These are phyloP conservation scores for Maccullochella peelii DNA, from an alignment of 2,113 vertebrate genomes.

Conservation along the genomic window DNA sequence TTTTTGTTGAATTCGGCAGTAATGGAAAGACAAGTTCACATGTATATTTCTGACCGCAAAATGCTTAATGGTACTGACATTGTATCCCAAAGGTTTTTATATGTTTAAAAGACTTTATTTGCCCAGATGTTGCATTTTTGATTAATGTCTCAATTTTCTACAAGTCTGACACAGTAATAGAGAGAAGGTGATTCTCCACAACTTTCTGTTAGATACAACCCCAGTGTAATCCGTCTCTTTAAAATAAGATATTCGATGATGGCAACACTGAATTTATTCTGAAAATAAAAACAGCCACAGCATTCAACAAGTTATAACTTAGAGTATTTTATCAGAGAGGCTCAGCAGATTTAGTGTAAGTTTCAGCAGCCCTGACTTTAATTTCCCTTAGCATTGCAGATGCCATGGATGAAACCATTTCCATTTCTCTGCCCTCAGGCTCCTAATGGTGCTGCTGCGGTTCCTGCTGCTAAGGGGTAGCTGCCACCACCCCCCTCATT, in stretches of 20 bases:
- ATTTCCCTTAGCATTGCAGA: conserved; percentile 67
- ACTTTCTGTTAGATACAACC: background rate
- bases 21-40: background rate
- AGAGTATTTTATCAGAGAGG: conserved; percentile 35
- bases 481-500: conserved; percentile 64
- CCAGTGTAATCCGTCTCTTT: background rate
- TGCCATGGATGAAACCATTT: conserved; percentile 71
- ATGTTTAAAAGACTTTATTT: background rate
- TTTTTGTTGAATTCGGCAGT: background rate
- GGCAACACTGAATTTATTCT: conserved; percentile 16
- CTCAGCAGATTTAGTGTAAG: conserved; percentile 58
- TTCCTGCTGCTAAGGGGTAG: conserved; percentile 65
- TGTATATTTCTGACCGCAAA: background rate
- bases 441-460: conserved; percentile 60
- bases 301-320: conserved; percentile 56
- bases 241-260: background rate
- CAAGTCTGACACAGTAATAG: conserved; percentile 29
- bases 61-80: background rate
- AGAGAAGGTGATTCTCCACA: conserved; percentile 1
- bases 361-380: conserved; percentile 48
- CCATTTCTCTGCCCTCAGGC: conserved; percentile 75
- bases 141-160: background rate
- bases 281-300: conserved; percentile 2
- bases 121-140: background rate
- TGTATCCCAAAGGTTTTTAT: background rate